Conservation (phyloP, 2,888 invertebrate genomes). For the Spialia ferax region DNA sequence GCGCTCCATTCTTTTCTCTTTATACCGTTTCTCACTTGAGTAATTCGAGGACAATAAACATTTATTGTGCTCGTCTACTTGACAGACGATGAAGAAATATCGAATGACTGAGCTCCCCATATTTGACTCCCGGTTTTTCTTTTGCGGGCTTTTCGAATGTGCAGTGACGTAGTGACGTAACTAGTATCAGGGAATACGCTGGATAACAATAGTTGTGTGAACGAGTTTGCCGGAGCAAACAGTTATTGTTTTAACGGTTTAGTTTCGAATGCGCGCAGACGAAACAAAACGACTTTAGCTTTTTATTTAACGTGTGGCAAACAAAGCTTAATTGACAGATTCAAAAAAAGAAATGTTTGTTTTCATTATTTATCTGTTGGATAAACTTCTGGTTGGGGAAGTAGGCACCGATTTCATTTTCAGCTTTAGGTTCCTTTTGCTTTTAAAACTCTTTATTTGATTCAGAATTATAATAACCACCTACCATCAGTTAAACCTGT, state of each 20-base stretch:
- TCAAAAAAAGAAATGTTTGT: neutral
- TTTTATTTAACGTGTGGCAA: slow-evolving; percentile 5
- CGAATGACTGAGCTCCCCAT: slow-evolving; percentile 71
- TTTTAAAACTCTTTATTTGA: no score
- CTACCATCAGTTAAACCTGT: no score
- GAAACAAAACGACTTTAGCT: neutral
- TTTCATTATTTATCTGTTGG: no score
- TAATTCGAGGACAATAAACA: slow-evolving; percentile 85
- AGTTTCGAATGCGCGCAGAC: neutral
- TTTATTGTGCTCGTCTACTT: slow-evolving; percentile 84
- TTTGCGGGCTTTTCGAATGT: slow-evolving; percentile 6
- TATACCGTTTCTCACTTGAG: slow-evolving; percentile 84
- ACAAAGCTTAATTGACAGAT: slow-evolving; percentile 3
- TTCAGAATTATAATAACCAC: no score
- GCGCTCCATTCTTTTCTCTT: slow-evolving; percentile 81
- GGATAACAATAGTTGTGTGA: neutral
- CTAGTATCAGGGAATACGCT: neutral
- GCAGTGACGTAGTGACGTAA: slow-evolving; percentile 8
- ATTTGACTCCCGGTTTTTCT: slow-evolving; percentile 52
- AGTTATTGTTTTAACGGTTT: neutral
- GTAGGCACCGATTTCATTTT: no score
- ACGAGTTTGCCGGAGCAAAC: neutral
- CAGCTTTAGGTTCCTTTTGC: no score
- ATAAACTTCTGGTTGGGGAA: no score
- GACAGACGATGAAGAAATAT: slow-evolving; percentile 79